Evolutionary conservation across 2,888 invertebrate species (phyloP).

Genomic region (Antitype chi): DNA sequence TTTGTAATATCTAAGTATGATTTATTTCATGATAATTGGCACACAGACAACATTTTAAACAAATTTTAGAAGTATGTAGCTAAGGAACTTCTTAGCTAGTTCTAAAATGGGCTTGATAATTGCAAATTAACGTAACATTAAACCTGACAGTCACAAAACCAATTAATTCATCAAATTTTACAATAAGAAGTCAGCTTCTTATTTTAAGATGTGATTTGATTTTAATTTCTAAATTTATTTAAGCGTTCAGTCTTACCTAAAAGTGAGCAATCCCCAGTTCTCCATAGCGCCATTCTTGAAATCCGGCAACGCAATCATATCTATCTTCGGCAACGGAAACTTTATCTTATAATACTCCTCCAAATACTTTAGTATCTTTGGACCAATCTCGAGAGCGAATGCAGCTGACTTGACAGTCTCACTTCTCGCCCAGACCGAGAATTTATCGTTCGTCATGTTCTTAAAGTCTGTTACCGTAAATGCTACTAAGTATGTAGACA

Average conservation of each 20-base stretch:
- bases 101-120: background rate
- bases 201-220: no score
- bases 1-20: no score
- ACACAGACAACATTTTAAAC: background rate
- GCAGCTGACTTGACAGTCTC: conserved; percentile 93
- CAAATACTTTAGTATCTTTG: conserved; percentile 92
- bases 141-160: background rate
- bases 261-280: conserved; percentile 96
- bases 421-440: conserved; percentile 93
- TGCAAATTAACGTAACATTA: background rate
- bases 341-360: conserved; percentile 94
- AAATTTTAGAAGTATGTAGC: background rate
- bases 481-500: conserved; percentile 97
- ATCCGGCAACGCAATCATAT: conserved; percentile 98
- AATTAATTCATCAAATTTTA: no score
- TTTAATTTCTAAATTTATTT: no score
- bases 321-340: conserved; percentile 95
- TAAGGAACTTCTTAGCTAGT: background rate
- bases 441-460: conserved; percentile 89
- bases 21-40: background rate
- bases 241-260: conserved; percentile 86
- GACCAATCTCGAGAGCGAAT: conserved; percentile 94
- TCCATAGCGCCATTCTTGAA: conserved; percentile 98
- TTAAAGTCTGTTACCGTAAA: conserved; percentile 95
- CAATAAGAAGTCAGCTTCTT: no score